Evolutionary conservation across 1,140 invertebrate genomes (phyloP), one percentile per base, ranked within the genome.

Genomic region (Batillaria attramentaria): DNA sequence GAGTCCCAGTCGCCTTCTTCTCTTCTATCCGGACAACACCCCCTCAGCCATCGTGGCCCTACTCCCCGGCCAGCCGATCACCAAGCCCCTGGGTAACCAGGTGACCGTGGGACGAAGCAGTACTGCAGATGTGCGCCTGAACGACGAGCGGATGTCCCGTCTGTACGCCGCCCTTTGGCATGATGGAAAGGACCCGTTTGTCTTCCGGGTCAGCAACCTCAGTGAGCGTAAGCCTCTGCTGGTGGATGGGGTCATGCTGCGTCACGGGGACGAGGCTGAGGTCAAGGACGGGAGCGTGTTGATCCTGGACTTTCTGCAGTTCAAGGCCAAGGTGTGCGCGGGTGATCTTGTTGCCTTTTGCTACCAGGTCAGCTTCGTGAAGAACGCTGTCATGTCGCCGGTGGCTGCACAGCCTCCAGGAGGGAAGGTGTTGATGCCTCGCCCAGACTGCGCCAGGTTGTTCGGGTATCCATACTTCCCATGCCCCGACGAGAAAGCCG

Each of bases 121-220:
- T 20, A 5, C 28, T 24, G 75, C 75, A 5, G 75, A 77, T 31
- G 43, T 77, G 43, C 62, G 75, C 28, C 46, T 77, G 10, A 77
- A 77, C 42, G 75, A 77, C 65, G 75, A 77, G 62, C 75, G 75
- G 8, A 77, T 77, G 75, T 77, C 75, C 8, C 62, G 75, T 3
- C 41, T 41, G 39, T 77, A 77, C 65, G 75, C 75, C 18, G 62
- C 62, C 39, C 42, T 77, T 4, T 77, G 75, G 75, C 62, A 77
- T 33, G 75, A 68, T 50, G 75, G 75, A 0, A 43, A 50, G 2
- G 75, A 77, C 28, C 75, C 75, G 5, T 77, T 77, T 28, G 75
- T 77, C 65, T 77, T 77, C 75, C 62, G 66, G 35, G 46, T 77
- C 75, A 66, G 75, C 57, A 77, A 77, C 62, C 41, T 77, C 54